A percentile compares a stretch with the other conserved stretches of the same genome.
Evolutionary conservation across 2,113 vertebrate genomes (phyloP).

Genomic region (Sminthopsis crassicaudata): DNA sequence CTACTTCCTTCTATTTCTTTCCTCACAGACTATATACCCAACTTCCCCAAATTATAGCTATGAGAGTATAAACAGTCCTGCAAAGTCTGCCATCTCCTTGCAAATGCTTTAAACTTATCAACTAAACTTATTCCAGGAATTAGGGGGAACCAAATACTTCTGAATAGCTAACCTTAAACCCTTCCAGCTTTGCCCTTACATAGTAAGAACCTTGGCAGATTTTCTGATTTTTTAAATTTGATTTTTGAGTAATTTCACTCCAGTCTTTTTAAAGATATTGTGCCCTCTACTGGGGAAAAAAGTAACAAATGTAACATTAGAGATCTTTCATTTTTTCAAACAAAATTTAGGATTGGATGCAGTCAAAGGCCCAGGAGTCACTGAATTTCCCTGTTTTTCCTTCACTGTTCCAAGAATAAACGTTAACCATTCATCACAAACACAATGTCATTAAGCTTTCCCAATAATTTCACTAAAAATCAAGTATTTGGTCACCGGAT

Average conservation of each 20-base stretch:
- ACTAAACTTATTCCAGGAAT: background rate
- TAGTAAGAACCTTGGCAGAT: background rate
- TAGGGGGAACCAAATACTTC: background rate
- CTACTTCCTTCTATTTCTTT: background rate
- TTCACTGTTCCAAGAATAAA: background rate
- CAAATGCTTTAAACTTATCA: background rate
- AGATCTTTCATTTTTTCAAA: background rate
- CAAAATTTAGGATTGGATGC: background rate
- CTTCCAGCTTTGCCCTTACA: background rate
- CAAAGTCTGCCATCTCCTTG: background rate
- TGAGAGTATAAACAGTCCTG: background rate
- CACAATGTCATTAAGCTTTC: background rate
- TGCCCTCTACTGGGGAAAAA: background rate
- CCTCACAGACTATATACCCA: background rate
- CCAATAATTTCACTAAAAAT: background rate
- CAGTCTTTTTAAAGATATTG: background rate
- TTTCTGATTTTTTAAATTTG: background rate
- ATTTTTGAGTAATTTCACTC: background rate
- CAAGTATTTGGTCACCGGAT: background rate
- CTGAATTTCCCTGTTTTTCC: background rate
- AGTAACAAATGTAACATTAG: background rate
- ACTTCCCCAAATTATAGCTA: background rate
- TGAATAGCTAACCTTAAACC: background rate
- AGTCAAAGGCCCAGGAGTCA: background rate
- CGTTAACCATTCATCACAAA: background rate